A percentile compares a stretch with the other conserved stretches of the same genome.
Evolutionary conservation across 2,797 vertebrate genomes (phyloP).

Genomic region (Bradypus variegatus): DNA sequence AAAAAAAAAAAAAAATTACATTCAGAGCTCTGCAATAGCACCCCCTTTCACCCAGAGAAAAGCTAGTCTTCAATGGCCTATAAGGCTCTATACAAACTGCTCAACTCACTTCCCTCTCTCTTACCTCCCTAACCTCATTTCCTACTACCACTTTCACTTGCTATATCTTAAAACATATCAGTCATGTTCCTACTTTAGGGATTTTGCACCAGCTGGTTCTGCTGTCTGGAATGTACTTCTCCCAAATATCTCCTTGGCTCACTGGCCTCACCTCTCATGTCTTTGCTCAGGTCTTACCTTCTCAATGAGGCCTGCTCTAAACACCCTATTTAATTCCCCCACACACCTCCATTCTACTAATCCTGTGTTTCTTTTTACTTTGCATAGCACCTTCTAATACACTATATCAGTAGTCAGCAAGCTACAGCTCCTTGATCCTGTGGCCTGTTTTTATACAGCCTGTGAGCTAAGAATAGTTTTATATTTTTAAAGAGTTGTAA

Average conservation of each 20-base stretch:
- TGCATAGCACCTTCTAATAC: not conserved
- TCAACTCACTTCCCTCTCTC: not conserved
- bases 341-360: not conserved
- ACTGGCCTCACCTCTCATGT: not conserved
- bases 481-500: not conserved
- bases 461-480: not conserved
- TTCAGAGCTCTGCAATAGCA: not conserved
- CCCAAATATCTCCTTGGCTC: not conserved
- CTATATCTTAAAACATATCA: not conserved
- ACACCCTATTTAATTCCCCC: not conserved
- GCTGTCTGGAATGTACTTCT: not conserved
- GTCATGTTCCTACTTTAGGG: not conserved
- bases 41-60: not conserved
- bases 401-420: not conserved
- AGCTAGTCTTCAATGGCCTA: not conserved
- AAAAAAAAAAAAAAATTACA: too few relatives aligned
- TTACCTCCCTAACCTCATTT: not conserved
- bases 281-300: conserved; percentile 19
- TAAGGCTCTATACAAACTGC: not conserved
- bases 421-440: not conserved
- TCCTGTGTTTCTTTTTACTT: not conserved
- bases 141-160: not conserved
- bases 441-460: conserved; percentile 20
- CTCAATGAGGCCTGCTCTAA: not conserved
- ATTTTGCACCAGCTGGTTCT: not conserved